phyloP scores from a whole-genome alignment of 1,140 invertebrate species.

The Drosophila littoralis region DNA sequence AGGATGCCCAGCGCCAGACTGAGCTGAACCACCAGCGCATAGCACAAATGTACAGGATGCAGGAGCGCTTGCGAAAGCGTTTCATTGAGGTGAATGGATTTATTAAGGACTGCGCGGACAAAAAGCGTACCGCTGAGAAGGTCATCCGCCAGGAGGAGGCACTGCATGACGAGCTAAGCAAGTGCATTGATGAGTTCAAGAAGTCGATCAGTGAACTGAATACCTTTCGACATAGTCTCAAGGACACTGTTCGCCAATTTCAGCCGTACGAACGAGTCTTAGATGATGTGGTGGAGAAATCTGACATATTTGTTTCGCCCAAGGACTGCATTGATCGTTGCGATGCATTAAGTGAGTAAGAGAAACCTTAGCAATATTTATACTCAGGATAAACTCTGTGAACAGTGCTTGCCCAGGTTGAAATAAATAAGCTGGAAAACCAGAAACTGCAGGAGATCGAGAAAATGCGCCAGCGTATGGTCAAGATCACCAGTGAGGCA shows the following conservation, averaged over 20 bases:
- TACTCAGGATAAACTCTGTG: background rate
- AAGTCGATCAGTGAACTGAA: conserved; percentile 33
- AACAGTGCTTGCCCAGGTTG: conserved; percentile 73
- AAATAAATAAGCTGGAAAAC: conserved; percentile 59
- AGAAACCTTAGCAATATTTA: background rate
- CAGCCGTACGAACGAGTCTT: conserved; percentile 71
- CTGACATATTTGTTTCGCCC: conserved; percentile 68
- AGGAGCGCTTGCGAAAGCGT: conserved; percentile 61
- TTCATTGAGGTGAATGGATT: conserved; percentile 75
- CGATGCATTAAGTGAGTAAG: conserved; percentile 71
- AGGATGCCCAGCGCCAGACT: conserved; percentile 50
- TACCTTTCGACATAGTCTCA: conserved; percentile 46
- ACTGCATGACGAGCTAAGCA: conserved; percentile 48
- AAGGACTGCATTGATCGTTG: conserved; percentile 80
- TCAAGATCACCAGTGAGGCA: conserved; percentile 67
- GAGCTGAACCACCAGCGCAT: conserved; percentile 64
- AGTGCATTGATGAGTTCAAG: conserved; percentile 47
- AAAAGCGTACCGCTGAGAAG: conserved; percentile 61
- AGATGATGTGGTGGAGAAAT: conserved; percentile 68
- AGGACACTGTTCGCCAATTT: conserved; percentile 64
- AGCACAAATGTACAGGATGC: conserved; percentile 65
- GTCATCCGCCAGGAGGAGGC: conserved; percentile 47
- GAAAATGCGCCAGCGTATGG: conserved; percentile 64
- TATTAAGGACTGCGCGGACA: conserved; percentile 72
- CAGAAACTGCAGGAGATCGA: conserved; percentile 65